Evolutionary conservation across 1,140 invertebrate genomes (phyloP), one percentile per base, ranked within the genome.

Genomic region (Leptinotarsa defecta): DNA sequence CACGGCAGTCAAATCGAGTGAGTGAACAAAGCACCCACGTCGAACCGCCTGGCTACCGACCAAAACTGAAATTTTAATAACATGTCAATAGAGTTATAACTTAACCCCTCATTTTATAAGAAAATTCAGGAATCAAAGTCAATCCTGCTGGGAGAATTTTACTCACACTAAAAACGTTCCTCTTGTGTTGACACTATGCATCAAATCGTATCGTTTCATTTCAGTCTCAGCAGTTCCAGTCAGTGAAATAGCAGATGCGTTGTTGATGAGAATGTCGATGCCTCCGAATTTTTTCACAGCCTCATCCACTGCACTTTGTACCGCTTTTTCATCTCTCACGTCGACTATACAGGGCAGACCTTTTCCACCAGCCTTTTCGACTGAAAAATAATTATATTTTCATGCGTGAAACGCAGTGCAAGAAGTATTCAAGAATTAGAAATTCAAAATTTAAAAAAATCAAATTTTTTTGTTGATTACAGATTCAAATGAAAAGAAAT

Each of bases 131-230:
- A 43, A 11, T 43, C 34, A 43, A 43, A 11, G 0, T 43, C 34
- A 43, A 57, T 57, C 52, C 15, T n/a, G n/a, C 5, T 4, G 17
- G 13, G 13, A 57, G n/a, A 15, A 57, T 19, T 57, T 19, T 1
- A 71, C 81, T 92, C 89, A 97, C 92, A 94, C 92, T 64, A 98
- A 88, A 86, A 96, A 98, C 48, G 96, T 98, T 79, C 96, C 96
- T 80, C 96, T 89, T 0, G 94, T 92, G 86, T 98, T 98, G 74
- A 98, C 93, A 73, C 90, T 89, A 83, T 98, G 93, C 96, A 98
- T 98, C n/a, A 98, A 87, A 86, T 98, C 96, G 82, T 96, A 98
- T 86, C 90, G 89, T 87, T 99, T 99, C 97, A 99, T 99, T 20
- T 96, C 92, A 0, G 97, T 98, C 2, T 92, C 87, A 3, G 90